A percentile compares a stretch with the other conserved stretches of the same genome.
Evolutionary conservation across 2,888 invertebrate genomes (phyloP).

Genomic region (Sylvicola cinctus): DNA sequence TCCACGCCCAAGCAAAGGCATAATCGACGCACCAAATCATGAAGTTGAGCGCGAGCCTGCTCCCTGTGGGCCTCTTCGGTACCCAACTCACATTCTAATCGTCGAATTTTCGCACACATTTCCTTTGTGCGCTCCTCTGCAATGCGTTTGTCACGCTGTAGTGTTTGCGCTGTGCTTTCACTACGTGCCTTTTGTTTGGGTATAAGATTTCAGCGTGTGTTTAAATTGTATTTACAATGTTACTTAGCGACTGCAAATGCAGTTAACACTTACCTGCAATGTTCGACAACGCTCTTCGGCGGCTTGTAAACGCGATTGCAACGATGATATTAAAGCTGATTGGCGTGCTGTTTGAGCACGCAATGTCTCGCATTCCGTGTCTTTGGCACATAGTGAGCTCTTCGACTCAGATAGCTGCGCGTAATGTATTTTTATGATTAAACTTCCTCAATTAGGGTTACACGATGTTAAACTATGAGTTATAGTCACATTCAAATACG

Average conservation of each 20-base stretch:
- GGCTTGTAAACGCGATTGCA: slow-evolving; percentile 58
- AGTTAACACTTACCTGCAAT: slow-evolving; percentile 27
- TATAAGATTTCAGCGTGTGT: neutral
- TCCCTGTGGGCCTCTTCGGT: slow-evolving; percentile 59
- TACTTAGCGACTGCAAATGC: neutral
- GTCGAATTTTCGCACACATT: slow-evolving; percentile 48
- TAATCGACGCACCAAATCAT: slow-evolving; percentile 51
- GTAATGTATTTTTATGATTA: slow-evolving; percentile 10
- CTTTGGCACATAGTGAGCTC: slow-evolving; percentile 45
- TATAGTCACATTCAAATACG: neutral
- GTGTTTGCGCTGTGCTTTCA: slow-evolving; percentile 50
- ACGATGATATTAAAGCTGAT: slow-evolving; percentile 55
- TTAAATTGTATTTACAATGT: neutral
- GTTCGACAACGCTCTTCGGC: slow-evolving; percentile 57
- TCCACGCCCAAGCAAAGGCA: slow-evolving; percentile 52
- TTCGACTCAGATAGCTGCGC: slow-evolving; percentile 46
- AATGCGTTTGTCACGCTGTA: slow-evolving; percentile 49
- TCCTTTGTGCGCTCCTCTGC: slow-evolving; percentile 61
- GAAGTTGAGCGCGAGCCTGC: slow-evolving; percentile 39
- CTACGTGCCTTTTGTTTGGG: slow-evolving; percentile 8
- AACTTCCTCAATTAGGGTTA: too few species aligned
- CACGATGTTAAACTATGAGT: slow-evolving; percentile 1
- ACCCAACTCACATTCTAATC: slow-evolving; percentile 47
- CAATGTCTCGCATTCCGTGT: slow-evolving; percentile 61
- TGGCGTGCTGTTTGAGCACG: slow-evolving; percentile 70